These are phyloP conservation scores for Uria lomvia DNA, from an alignment of 2,113 vertebrate species.

Conservation along the genomic window DNA sequence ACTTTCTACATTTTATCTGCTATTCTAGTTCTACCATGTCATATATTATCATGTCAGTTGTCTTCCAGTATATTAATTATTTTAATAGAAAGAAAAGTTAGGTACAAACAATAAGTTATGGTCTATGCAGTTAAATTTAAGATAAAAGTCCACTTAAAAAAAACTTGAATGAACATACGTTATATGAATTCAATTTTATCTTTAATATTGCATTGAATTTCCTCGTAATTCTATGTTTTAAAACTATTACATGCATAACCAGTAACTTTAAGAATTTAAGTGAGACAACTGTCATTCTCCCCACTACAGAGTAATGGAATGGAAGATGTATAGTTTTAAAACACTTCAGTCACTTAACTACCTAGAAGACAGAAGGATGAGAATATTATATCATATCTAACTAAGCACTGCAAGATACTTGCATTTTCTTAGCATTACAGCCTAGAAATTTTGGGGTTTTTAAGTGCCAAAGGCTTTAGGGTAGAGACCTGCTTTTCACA, in stretches of 20 bases:
- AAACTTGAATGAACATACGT: neutral
- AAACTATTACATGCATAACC: neutral
- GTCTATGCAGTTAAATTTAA: neutral
- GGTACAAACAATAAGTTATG: neutral
- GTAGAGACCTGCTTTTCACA: neutral
- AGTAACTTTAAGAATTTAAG: neutral
- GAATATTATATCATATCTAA: neutral
- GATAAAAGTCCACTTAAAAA: neutral
- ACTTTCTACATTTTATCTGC: neutral
- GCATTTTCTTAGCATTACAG: neutral
- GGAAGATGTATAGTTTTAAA: neutral
- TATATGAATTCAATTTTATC: neutral
- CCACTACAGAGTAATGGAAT: neutral
- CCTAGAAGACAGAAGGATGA: neutral
- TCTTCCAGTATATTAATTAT: neutral
- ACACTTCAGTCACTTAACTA: neutral
- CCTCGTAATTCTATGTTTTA: neutral
- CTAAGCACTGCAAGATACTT: neutral
- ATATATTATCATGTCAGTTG: neutral
- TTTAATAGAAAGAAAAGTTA: neutral
- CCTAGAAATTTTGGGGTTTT: accelerated
- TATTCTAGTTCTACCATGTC: neutral
- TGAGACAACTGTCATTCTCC: neutral
- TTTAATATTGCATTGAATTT: neutral
- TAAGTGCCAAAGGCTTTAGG: neutral